Conservation (phyloP, 2,888 invertebrate species). For the Alloplasta piceator region DNA sequence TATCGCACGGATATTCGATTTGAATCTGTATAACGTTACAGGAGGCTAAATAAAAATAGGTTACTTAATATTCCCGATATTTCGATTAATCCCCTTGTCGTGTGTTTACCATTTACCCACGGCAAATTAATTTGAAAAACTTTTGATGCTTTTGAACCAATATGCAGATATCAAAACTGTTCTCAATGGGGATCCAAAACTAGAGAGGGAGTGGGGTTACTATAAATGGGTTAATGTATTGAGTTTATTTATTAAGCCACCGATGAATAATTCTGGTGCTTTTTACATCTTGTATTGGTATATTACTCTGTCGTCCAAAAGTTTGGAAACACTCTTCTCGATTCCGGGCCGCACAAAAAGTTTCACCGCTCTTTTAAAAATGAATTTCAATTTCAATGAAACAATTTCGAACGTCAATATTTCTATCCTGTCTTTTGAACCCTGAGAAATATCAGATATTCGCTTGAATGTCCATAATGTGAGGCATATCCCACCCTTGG, state of each 20-base stretch:
- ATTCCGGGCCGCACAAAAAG: no score
- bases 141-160: background rate
- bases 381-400: no score
- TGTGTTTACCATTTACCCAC: background rate
- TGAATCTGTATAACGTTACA: background rate
- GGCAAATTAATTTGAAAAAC: background rate
- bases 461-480: no score
- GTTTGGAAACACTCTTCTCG: no score
- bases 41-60: slow-evolving; percentile 24
- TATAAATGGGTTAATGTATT: background rate
- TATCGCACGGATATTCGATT: slow-evolving; percentile 5
- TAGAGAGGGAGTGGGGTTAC: background rate
- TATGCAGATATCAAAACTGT: background rate
- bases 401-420: no score
- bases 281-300: no score
- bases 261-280: no score
- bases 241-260: slow-evolving; percentile 33
- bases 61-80: slow-evolving; percentile 18
- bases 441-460: no score
- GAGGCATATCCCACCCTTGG: no score
- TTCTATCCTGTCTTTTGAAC: no score
- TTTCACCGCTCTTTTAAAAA: no score
- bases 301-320: no score
- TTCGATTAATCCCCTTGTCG: slow-evolving; percentile 32
- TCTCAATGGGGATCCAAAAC: background rate